phyloP scores from a whole-genome alignment of 2,113 vertebrate genomes.

The Oncorhynchus keta region DNA sequence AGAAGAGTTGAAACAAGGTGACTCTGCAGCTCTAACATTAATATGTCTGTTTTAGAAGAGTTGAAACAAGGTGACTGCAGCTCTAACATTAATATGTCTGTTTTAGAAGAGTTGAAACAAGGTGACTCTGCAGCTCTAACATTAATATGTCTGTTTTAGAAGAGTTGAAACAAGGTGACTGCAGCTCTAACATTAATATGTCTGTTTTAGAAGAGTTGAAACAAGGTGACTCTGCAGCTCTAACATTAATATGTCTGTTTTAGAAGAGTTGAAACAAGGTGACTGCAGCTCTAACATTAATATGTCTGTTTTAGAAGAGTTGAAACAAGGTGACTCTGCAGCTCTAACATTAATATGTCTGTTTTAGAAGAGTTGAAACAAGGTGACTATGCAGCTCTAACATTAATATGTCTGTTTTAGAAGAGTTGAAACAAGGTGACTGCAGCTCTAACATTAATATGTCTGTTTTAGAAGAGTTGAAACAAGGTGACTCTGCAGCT shows the following conservation, averaged over 20 bases:
- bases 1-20: conserved; percentile 67
- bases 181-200: conserved; percentile 76
- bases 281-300: conserved; percentile 75
- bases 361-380: conserved; percentile 53
- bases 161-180: conserved; percentile 75
- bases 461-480: too few relatives aligned
- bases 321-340: conserved; percentile 54
- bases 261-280: conserved; percentile 69
- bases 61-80: conserved; percentile 76
- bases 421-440: conserved; percentile 65
- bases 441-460: too few relatives aligned
- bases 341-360: too few relatives aligned
- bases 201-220: conserved; percentile 74
- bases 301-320: conserved; percentile 73
- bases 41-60: too few relatives aligned
- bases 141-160: too few relatives aligned
- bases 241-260: too few relatives aligned
- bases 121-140: too few relatives aligned
- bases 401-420: conserved; percentile 76
- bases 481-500: conserved; percentile 76
- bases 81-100: conserved; percentile 76
- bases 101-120: conserved; percentile 74
- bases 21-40: too few relatives aligned
- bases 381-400: conserved; percentile 75
- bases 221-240: conserved; percentile 30